Evolutionary conservation across 2,797 vertebrate genomes (phyloP), one percentile per base, ranked within the genome.

Genomic region (Coracias cyanogaster): DNA sequence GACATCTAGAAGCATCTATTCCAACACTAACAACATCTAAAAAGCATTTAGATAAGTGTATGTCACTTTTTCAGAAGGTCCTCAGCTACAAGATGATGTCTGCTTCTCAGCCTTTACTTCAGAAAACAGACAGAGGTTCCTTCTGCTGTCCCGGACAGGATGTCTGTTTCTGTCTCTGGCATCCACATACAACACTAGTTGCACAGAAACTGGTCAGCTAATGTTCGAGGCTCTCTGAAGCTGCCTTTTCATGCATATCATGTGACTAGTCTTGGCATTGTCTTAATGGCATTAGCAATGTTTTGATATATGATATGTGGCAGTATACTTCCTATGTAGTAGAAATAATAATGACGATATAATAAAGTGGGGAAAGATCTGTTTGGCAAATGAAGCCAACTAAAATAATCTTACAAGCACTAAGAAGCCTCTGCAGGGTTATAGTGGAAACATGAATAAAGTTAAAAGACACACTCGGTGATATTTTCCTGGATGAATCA

Each of bases 401-500:
- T 92, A 93, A 98, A 98, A 93, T 82, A 96, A 96, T 76, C 90
- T 92, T 92, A 58, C 95, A 96, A 90, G 71, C 90, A 85, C 94
- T 95, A 96, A 37, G 52, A 96, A 96, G 83, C 69, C 92, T 93
- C 73, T 78, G 16, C 48, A 85, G 65, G 81, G 72, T 82, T 96
- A 80, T 26, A 76, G 78, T 89, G 93, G 91, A 86, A 97, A 95
- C 77, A 96, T 90, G 94, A 95, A 96, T 94, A 93, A 96, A 96
- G 97, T 92, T 73, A 89, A 90, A 93, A 86, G 66, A 51, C 89
- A 45, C 45, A 24, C 28, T 88, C 82, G 51, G 60, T 94, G 82
- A 70, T 93, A 71, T 89, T 96, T 97, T 96, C 91, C 97, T 94
- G 82, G 82, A 95, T 88, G 90, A 96, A 80, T 95, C 71, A 83